A percentile compares a stretch with the other conserved stretches of the same genome.
Evolutionary conservation across 1,140 invertebrate genomes (phyloP).

Genomic region (Aphis gossypii): DNA sequence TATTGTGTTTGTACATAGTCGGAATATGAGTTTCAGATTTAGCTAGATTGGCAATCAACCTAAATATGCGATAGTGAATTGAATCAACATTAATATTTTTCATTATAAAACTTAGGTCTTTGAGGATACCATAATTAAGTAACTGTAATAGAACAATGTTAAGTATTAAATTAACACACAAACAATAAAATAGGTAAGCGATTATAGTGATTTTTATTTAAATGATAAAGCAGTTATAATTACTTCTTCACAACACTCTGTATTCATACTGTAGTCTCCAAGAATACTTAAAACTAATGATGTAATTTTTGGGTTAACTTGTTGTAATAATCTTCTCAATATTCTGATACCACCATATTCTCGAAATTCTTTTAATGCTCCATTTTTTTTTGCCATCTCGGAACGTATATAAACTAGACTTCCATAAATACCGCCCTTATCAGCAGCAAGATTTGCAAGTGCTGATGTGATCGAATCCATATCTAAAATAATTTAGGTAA

Average conservation of each 20-base stretch:
- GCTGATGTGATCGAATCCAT: constrained; percentile 48
- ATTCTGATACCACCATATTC: constrained; percentile 59
- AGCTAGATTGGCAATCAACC: constrained; percentile 61
- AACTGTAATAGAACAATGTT: constrained; percentile 55
- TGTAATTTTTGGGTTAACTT: constrained; percentile 61
- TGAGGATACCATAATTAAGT: constrained; percentile 57
- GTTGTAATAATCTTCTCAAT: constrained; percentile 60
- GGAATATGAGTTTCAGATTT: constrained; percentile 58
- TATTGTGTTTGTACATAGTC: constrained; percentile 59
- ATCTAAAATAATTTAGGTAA: constrained; percentile 4
- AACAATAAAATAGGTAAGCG: not conserved
- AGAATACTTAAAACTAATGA: constrained; percentile 61
- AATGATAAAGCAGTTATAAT: constrained; percentile 34
- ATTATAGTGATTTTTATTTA: not conserved
- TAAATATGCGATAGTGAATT: constrained; percentile 60
- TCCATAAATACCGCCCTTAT: constrained; percentile 51
- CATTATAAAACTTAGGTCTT: constrained; percentile 59
- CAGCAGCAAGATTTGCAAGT: constrained; percentile 20
- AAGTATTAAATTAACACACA: not conserved
- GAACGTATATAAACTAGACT: constrained; percentile 59
- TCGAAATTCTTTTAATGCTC: constrained; percentile 58
- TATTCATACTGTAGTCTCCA: constrained; percentile 61
- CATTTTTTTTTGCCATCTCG: constrained; percentile 58
- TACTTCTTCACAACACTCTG: constrained; percentile 60
- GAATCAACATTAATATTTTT: constrained; percentile 59